Conservation (phyloP, 2,113 vertebrate genomes). For the Hemiprocne comata region DNA sequence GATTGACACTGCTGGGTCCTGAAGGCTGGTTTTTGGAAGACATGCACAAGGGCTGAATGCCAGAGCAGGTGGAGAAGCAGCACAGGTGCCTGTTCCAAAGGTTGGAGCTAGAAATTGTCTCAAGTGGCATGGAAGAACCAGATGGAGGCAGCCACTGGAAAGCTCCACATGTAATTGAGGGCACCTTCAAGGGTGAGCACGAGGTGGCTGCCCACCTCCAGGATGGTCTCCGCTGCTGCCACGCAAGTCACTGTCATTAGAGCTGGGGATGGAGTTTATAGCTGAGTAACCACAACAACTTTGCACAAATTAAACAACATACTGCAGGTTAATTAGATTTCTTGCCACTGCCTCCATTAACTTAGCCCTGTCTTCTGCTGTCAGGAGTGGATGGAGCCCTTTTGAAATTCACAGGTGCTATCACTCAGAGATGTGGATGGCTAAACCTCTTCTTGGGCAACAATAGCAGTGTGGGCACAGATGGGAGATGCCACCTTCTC, state of each 20-base stretch:
- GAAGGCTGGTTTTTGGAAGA: slow-evolving; percentile 30
- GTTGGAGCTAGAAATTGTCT: neutral
- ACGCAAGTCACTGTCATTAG: slow-evolving; percentile 17
- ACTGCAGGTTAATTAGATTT: slow-evolving; percentile 67
- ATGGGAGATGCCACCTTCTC: neutral
- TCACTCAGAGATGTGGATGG: neutral
- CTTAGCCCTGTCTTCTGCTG: neutral
- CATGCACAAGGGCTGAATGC: neutral
- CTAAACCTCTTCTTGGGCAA: neutral
- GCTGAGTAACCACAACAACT: slow-evolving; percentile 60
- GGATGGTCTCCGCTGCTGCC: neutral
- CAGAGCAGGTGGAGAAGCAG: neutral
- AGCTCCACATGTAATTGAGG: slow-evolving; percentile 29
- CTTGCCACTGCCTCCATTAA: neutral
- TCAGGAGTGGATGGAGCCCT: neutral
- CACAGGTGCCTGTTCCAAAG: slow-evolving; percentile 18
- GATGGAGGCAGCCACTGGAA: slow-evolving; percentile 60
- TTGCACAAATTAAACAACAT: slow-evolving; percentile 59
- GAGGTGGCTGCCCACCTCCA: neutral
- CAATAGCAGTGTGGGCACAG: neutral
- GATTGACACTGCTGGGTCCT: slow-evolving; percentile 39
- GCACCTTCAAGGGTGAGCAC: slow-evolving; percentile 23
- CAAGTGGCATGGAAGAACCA: slow-evolving; percentile 25
- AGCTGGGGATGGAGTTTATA: slow-evolving; percentile 27
- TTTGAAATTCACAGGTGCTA: neutral